These are phyloP conservation scores for Pyrocephalus nanus DNA, from an alignment of 2,797 vertebrate species.

Conservation along the genomic window DNA sequence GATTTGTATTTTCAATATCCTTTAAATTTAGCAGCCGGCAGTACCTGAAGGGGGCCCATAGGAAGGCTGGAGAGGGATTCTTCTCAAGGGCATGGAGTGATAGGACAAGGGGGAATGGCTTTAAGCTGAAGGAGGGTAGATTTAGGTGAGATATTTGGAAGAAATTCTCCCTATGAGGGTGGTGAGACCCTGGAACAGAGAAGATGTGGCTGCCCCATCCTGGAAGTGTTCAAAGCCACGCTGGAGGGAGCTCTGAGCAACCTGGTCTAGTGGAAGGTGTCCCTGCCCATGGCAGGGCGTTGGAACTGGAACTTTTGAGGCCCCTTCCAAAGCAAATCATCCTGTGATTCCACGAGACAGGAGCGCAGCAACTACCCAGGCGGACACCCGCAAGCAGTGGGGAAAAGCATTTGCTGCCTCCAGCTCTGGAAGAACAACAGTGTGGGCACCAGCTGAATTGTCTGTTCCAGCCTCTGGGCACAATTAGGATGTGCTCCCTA, in stretches of 20 bases:
- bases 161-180: background rate
- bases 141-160: background rate
- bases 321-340: background rate
- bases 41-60: background rate
- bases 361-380: background rate
- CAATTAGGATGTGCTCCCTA: background rate
- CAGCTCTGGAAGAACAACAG: background rate
- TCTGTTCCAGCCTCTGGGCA: background rate
- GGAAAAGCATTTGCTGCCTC: background rate
- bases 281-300: background rate
- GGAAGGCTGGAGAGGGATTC: background rate
- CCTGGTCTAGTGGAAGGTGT: background rate
- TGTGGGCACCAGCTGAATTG: background rate
- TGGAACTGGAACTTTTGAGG: background rate
- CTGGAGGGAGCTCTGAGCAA: background rate
- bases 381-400: background rate
- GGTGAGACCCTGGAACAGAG: background rate
- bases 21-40: background rate
- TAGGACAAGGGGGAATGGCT: background rate
- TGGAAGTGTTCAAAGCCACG: background rate
- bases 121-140: background rate
- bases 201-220: background rate
- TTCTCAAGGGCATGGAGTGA: background rate
- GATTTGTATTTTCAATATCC: background rate
- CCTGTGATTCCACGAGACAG: background rate